Base-by-base conservation (phyloP, 92 coral and sea anemone species). In the Parazoanthus swiftii region DNA sequence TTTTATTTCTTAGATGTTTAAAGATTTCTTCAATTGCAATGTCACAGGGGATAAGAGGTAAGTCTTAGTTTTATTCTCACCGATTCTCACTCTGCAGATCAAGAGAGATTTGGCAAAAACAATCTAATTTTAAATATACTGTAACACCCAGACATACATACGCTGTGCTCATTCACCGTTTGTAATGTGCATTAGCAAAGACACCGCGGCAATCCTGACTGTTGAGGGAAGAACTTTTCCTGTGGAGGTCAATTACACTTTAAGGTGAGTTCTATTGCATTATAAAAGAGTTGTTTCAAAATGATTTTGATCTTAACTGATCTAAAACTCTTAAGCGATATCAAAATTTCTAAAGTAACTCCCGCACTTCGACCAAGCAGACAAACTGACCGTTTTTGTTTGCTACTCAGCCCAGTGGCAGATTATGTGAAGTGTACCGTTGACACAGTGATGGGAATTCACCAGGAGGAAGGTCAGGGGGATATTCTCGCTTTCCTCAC, bases 391-490 rank as follows among this genome's bases (percentile, higher is more conserved):
- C 16, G 2, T 54, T 2, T 54, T 54, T 54, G 14, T 1, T 77
- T 58, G 20, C 1, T 67, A 33, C 81, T 42, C 72, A 94, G 99
- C 67, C 98, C 99, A 36, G 96, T 97, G 13, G 91, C 99, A 46
- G 98, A 97, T 89, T 97, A 97, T 77, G 80, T 97, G 39, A 95
- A 97, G 90, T 88, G 95, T 50, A 94, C 98, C 26, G 96, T 97
- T 37, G 99, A 97, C 25, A 93, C 99, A 43, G 98, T 95, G 72
- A 95, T 97, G 96, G 99, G 99, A 11, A 95, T 97, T 74, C 99
- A 97, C 87, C 85, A 86, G 76, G 98, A 95, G 79, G 96, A 95
- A 86, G 87, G 91, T 6, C 96, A 93, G n/a, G 99, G 99, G 5
- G 99, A 97, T 80, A 97, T 97, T 76, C 92, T 97, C n/a, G 98